Base-by-base conservation (phyloP, 2,113 vertebrate species). In the Salvelinus namaycush region DNA sequence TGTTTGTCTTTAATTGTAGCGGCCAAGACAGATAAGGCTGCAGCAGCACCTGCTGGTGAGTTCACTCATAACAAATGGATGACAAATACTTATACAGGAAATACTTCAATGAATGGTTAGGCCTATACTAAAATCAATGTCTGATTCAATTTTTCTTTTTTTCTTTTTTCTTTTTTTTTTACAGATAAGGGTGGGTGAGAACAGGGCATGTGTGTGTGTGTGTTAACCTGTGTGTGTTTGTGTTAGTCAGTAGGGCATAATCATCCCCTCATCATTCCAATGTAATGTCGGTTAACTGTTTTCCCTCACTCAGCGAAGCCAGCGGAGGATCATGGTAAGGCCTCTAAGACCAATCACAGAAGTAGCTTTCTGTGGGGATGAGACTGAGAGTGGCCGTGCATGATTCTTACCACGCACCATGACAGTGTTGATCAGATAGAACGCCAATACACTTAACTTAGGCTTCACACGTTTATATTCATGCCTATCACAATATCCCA, bases 11-110 rank as follows among this genome's bases (percentile, higher is more conserved):
- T 83, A 83, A 84, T 88, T 87, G 86, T 86, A 93, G 93, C 18
- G 79, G 87, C 85, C 68, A 54, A 89, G 66, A 90, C 87, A 81
- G 76, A 87, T 71, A 68, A 84, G 76, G 74, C 83, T 73, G 78
- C 90, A 89, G 89, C 91, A 76, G 82, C 91, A 75, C 88, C 93
- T 93, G 88, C 90, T 91, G 93, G 93, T 94, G 68, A 89, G 91
- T 83, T n/a, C 12, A 60, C 51, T 31, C 79, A 83, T 54, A n/a
- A 76, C 68, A 66, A 44, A 9, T 24, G 57, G 39, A 54, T 27
- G 79, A 68, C 76, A 68, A 4, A 70, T 16, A 16, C 29, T n/a
- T 7, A 11, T 31, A 4, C 24, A 64, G 1, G 48, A 51, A n/a
- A 68, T 57, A 3, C 29, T 49, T 76, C 62, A 0, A 65, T 80